phyloP scores from a whole-genome alignment of 2,888 invertebrate species.

The Pasiphila rectangulata region DNA sequence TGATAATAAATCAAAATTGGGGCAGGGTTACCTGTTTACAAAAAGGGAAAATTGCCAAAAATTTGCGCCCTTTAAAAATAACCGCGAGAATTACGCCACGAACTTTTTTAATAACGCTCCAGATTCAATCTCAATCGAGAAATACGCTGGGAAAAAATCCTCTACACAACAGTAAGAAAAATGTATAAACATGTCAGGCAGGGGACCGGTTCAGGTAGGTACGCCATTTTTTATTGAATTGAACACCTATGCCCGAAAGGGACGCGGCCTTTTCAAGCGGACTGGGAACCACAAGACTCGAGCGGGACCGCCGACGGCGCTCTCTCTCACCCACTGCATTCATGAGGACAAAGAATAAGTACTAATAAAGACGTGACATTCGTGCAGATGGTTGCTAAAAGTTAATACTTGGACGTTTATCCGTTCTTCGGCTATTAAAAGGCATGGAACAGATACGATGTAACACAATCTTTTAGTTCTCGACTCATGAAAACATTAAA shows the following conservation, averaged over 20 bases:
- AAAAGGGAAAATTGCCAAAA: conserved; percentile 46
- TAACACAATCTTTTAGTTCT: conserved; percentile 73
- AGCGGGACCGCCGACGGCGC: conserved; percentile 49
- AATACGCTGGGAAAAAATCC: conserved; percentile 66
- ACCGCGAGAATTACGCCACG: conserved; percentile 62
- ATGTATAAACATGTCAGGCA: conserved; percentile 76
- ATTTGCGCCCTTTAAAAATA: conserved; percentile 59
- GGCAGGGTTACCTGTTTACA: conserved; percentile 32
- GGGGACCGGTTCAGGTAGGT: conserved; percentile 77
- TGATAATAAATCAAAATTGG: conserved; percentile 51
- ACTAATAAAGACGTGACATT: conserved; percentile 79
- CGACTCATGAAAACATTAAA: conserved; percentile 76
- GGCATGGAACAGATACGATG: conserved; percentile 71
- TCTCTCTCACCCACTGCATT: conserved; percentile 60
- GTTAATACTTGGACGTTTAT: conserved; percentile 75
- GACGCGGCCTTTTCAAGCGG: conserved; percentile 59
- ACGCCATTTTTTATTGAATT: conserved; percentile 78
- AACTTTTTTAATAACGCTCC: conserved; percentile 78
- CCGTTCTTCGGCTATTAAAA: conserved; percentile 71
- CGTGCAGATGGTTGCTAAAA: conserved; percentile 79
- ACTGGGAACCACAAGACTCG: conserved; percentile 41
- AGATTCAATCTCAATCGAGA: conserved; percentile 75
- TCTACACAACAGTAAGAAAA: conserved; percentile 71
- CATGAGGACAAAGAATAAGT: conserved; percentile 77
- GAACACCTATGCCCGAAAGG: conserved; percentile 72